These are phyloP conservation scores for Microhierax caerulescens DNA, from an alignment of 2,797 vertebrate genomes.

Conservation along the genomic window DNA sequence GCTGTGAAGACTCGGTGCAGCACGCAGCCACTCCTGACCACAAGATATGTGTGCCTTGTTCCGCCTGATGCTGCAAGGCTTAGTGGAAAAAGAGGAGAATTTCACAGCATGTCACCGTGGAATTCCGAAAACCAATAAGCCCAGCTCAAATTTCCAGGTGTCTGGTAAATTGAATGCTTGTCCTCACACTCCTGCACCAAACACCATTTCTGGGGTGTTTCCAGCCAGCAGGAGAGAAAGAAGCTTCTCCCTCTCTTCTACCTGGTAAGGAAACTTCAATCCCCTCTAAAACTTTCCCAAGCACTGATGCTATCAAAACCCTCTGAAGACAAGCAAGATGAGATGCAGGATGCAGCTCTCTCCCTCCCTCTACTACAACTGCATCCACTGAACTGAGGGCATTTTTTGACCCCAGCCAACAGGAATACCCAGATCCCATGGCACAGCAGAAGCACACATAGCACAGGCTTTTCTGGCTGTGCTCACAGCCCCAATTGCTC, in stretches of 20 bases:
- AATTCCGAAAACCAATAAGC: not conserved
- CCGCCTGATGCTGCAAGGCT: not conserved
- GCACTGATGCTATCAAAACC: not conserved
- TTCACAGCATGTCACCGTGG: not conserved
- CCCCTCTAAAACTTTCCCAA: not conserved
- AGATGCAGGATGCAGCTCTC: not conserved
- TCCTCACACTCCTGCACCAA: not conserved
- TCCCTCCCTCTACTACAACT: not conserved
- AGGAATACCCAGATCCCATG: accelerated
- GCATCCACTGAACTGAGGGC: not conserved
- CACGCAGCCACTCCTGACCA: not conserved
- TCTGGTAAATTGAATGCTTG: not conserved
- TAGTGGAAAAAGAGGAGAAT: not conserved
- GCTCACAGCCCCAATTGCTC: accelerated
- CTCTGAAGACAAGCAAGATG: not conserved
- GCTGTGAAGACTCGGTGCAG: not conserved
- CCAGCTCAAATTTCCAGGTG: not conserved
- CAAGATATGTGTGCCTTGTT: accelerated
- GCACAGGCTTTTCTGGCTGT: not conserved
- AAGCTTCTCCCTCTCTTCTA: not conserved
- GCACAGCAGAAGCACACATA: not conserved
- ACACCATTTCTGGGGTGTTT: not conserved
- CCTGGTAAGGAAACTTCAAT: not conserved
- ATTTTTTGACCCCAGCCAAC: not conserved
- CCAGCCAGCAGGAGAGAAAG: not conserved